Evolutionary conservation across 2,113 vertebrate genomes (phyloP), one percentile per base, ranked within the genome.

Genomic region (Perca fluviatilis): DNA sequence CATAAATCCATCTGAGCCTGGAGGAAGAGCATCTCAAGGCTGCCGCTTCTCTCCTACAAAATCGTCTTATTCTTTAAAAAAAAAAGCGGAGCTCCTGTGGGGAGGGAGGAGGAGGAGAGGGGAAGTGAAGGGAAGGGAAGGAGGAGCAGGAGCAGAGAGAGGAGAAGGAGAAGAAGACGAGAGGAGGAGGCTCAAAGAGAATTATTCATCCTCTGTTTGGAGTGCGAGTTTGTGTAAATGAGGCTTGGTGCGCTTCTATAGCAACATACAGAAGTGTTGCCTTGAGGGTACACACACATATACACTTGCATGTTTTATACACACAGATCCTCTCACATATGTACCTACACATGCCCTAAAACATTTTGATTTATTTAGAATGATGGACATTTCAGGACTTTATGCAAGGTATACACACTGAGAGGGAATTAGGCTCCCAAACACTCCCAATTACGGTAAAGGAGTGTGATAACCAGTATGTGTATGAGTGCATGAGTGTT

Each of bases 161-260:
- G 16, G 33, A 66, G 64, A n/a, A 56, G 49, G 23, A 40, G 46
- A 33, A 70, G 58, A 64, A 58, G 64, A 58, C 6, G 56, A 25
- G 62, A 76, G 56, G 60, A 85, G 84, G 87, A 87, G 93, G 87
- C 91, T 96, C 93, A 95, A 96, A 97, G 93, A 96, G 93, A 96
- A 97, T 96, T 94, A 96, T 96, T 96, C 91, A 97, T 94, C 93
- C 82, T 91, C 86, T 95, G 91, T 96, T 97, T 96, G 94, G 89
- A 93, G 94, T 93, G 86, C 88, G 93, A 90, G 80, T 91, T 94
- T 88, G 92, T 87, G 94, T 95, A 88, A 96, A 89, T 89, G 84
- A 84, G 74, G 72, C 61, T 85, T 73, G 74, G 72, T 4, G 15
- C 76, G 79, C 21, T 66, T 56, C 84, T 77, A 56, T 67, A 95